phyloP scores from a whole-genome alignment of 2,113 vertebrate genomes.

The Vidua macroura region DNA sequence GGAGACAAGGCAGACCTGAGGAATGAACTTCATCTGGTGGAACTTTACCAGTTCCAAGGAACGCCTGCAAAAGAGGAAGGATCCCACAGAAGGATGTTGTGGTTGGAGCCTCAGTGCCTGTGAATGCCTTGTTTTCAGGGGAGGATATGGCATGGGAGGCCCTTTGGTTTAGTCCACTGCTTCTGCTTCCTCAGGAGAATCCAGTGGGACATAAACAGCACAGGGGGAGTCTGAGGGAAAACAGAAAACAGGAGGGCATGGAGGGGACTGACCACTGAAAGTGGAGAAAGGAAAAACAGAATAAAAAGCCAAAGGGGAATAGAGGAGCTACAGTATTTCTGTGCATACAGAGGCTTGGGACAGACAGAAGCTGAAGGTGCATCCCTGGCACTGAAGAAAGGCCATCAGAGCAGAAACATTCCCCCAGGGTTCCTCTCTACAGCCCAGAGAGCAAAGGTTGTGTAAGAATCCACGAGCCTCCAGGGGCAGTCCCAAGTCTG shows the following conservation, averaged over 20 bases:
- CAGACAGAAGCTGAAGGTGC: background rate
- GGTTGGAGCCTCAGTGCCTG: background rate
- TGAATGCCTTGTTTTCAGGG: fast-evolving
- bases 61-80: background rate
- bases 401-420: background rate
- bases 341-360: fast-evolving
- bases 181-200: background rate
- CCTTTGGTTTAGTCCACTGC: fast-evolving
- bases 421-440: background rate
- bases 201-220: fast-evolving
- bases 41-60: constrained; percentile 56
- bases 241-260: background rate
- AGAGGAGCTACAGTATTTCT: background rate
- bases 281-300: background rate
- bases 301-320: background rate
- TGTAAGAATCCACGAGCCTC: background rate
- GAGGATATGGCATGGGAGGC: background rate
- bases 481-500: fast-evolving
- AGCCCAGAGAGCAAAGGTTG: background rate
- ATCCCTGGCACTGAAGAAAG: background rate
- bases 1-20: constrained; percentile 49
- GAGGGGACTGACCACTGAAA: background rate
- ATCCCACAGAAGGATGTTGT: background rate
- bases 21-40: constrained; percentile 58
- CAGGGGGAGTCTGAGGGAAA: background rate